Conservation (phyloP, 2,113 vertebrate species). For the Syngnathus typhle region DNA sequence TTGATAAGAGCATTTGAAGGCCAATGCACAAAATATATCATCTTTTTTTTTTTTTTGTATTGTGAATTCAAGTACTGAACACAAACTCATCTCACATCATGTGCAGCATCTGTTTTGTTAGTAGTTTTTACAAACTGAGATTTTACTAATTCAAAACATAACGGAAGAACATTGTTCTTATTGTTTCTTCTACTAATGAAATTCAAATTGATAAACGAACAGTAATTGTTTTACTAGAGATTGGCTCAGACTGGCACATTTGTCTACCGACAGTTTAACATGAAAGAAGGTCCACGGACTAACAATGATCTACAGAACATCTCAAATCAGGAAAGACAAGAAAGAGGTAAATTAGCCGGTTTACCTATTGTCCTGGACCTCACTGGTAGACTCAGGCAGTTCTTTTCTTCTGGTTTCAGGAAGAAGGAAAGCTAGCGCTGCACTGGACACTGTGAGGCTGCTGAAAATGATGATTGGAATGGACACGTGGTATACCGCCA, state of each 20-base stretch:
- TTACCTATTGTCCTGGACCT: slow-evolving; percentile 29
- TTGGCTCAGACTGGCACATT: slow-evolving; percentile 1
- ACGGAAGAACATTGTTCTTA: neutral
- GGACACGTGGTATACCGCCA: slow-evolving; percentile 53
- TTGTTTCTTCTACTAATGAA: neutral
- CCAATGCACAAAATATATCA: neutral
- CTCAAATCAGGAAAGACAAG: neutral
- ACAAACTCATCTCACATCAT: neutral
- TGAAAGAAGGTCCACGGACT: neutral
- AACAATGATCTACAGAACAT: slow-evolving; percentile 4
- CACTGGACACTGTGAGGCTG: slow-evolving; percentile 41
- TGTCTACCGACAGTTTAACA: neutral
- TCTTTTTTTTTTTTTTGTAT: neutral
- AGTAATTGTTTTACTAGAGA: neutral
- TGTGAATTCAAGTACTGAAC: neutral
- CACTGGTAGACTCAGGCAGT: slow-evolving; percentile 60
- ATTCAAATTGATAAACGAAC: neutral
- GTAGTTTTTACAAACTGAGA: neutral
- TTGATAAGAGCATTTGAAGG: neutral
- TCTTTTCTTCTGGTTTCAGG: slow-evolving; percentile 69
- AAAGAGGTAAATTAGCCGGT: neutral
- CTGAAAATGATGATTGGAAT: slow-evolving; percentile 69
- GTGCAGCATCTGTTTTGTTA: neutral
- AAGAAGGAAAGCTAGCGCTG: slow-evolving; percentile 62
- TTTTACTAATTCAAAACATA: neutral